These are phyloP conservation scores for Agraylea sexmaculata DNA, from an alignment of 1,140 invertebrate genomes.

Conservation along the genomic window DNA sequence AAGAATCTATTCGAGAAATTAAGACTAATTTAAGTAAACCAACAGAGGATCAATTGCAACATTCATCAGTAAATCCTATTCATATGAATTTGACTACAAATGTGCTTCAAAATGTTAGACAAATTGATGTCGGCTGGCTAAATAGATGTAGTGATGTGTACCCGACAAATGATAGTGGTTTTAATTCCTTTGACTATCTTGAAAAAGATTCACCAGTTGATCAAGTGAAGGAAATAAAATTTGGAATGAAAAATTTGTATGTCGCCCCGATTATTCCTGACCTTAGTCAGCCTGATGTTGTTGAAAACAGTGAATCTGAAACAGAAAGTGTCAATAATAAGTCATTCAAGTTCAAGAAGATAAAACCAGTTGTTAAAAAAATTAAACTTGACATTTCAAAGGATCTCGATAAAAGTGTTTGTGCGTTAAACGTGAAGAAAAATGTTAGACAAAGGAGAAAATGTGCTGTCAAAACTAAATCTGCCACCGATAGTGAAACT, in stretches of 20 bases:
- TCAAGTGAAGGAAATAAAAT: slow-evolving; percentile 12
- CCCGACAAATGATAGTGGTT: slow-evolving; percentile 13
- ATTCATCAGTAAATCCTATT: slow-evolving; percentile 11
- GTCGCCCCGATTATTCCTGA: slow-evolving; percentile 20
- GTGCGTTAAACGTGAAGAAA: no score
- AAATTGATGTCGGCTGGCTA: slow-evolving; percentile 44
- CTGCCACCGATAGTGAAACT: slow-evolving; percentile 12
- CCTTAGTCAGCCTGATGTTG: slow-evolving; percentile 39
- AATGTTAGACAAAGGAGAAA: no score
- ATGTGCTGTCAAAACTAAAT: no score
- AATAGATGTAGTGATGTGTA: slow-evolving; percentile 29
- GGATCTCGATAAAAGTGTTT: no score
- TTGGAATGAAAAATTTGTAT: slow-evolving; percentile 33
- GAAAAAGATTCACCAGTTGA: slow-evolving; percentile 2
- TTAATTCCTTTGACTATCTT: slow-evolving; percentile 8
- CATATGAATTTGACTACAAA: slow-evolving; percentile 10
- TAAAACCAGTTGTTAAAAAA: slow-evolving; percentile 33
- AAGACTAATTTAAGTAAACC: slow-evolving; percentile 9
- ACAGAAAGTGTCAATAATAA: slow-evolving; percentile 35
- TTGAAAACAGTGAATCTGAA: slow-evolving; percentile 55
- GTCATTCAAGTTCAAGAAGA: slow-evolving; percentile 25
- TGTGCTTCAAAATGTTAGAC: slow-evolving; percentile 23
- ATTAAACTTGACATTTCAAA: slow-evolving; percentile 26
- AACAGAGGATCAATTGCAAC: not conserved
- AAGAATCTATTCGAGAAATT: slow-evolving; percentile 4